These are phyloP conservation scores for Hemitrygon akajei DNA, from an alignment of 2,797 vertebrate species.

Conservation along the genomic window DNA sequence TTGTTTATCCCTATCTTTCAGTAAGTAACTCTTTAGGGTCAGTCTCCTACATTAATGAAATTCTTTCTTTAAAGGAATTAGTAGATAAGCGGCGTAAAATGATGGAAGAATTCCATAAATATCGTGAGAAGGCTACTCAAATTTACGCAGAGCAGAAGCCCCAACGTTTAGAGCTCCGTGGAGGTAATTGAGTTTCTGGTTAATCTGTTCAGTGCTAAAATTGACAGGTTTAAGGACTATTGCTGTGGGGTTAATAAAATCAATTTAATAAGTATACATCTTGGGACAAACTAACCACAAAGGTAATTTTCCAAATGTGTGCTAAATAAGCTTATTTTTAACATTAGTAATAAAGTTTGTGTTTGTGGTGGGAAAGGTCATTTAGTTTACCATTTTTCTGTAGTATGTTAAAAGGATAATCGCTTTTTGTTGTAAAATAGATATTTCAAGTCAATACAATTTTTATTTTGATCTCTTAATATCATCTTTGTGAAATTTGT, in stretches of 20 bases:
- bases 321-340: neutral
- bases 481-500: no score
- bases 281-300: neutral
- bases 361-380: neutral
- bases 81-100: slow-evolving; percentile 85
- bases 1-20: neutral
- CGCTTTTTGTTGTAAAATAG: neutral
- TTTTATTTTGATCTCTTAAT: no score
- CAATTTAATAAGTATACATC: neutral
- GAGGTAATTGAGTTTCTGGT: slow-evolving; percentile 58
- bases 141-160: slow-evolving; percentile 76
- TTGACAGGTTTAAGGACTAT: neutral
- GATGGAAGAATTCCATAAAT: slow-evolving; percentile 90
- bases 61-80: slow-evolving; percentile 64
- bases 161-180: slow-evolving; percentile 82
- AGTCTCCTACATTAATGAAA: neutral
- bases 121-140: slow-evolving; percentile 73
- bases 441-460: no score
- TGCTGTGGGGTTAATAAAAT: neutral
- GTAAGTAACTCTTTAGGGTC: neutral
- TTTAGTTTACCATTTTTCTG: neutral
- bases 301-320: neutral
- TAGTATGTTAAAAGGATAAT: neutral
- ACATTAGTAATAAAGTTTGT: neutral
- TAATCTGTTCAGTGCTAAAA: no score